phyloP scores from a whole-genome alignment of 2,797 vertebrate species.

The Borostomias antarcticus region DNA sequence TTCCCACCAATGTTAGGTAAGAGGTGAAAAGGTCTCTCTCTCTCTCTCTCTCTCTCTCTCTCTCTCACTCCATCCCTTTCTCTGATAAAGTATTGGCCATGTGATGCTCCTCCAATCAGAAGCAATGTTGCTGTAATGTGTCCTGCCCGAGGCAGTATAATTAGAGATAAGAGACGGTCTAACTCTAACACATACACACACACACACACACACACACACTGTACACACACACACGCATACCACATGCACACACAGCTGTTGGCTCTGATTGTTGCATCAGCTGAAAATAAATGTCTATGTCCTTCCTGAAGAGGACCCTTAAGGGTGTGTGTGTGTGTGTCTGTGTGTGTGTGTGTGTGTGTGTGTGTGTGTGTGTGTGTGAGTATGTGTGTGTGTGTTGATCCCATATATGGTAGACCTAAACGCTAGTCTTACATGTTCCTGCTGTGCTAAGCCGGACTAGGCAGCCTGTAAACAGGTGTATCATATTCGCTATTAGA shows the following conservation, averaged over 20 bases:
- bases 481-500: too few species aligned
- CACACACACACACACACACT: constrained; percentile 1
- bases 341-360: background rate
- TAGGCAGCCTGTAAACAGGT: too few species aligned
- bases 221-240: background rate
- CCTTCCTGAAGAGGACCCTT: constrained; percentile 15
- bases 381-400: constrained; percentile 9
- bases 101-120: constrained; percentile 22
- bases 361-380: constrained; percentile 8
- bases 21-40: too few species aligned
- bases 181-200: constrained; percentile 7
- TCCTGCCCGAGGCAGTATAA: constrained; percentile 19
- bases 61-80: background rate
- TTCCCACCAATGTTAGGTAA: background rate
- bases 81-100: constrained; percentile 3
- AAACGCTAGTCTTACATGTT: too few species aligned
- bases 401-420: too few species aligned
- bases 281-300: constrained; percentile 25
- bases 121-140: constrained; percentile 1
- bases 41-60: constrained; percentile 4
- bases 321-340: constrained; percentile 1
- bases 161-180: constrained; percentile 27
- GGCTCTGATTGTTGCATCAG: constrained; percentile 4
- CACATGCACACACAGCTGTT: constrained; percentile 6
- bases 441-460: too few species aligned